Percentiles rank a stretch among this genome's conserved stretches.
phyloP scores from a whole-genome alignment of 2,888 invertebrate genomes.

The Anthrax anthrax region DNA sequence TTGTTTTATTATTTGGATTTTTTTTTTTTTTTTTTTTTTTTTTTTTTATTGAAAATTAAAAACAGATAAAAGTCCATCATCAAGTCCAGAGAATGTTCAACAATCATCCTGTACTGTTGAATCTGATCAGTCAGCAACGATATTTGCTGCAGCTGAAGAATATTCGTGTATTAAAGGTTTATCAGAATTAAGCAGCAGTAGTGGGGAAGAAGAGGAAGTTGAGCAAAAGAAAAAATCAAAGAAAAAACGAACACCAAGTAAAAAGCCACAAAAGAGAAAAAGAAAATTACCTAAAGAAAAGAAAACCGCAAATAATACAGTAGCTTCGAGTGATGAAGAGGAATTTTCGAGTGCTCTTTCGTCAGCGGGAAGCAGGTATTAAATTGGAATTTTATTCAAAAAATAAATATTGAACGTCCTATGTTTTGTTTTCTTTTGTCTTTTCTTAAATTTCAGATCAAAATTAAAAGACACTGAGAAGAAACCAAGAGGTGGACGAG shows the following conservation, averaged over 20 bases:
- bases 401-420: too few species aligned
- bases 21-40: not conserved
- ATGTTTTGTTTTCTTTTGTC: too few species aligned
- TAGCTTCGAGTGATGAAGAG: constrained; percentile 27
- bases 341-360: constrained; percentile 14
- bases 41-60: not conserved
- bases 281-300: constrained; percentile 15
- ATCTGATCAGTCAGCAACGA: constrained; percentile 14
- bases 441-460: constrained; percentile 1
- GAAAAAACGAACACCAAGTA: constrained; percentile 15
- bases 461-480: constrained; percentile 13
- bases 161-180: constrained; percentile 14
- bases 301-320: constrained; percentile 19
- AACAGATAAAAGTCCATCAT: constrained; percentile 16
- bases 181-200: constrained; percentile 21
- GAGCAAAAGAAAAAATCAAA: constrained; percentile 16
- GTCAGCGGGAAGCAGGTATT: constrained; percentile 13
- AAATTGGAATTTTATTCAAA: constrained; percentile 44
- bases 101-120: constrained; percentile 13
- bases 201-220: constrained; percentile 16
- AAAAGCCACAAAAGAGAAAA: constrained; percentile 9
- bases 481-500: constrained; percentile 23
- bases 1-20: too few species aligned
- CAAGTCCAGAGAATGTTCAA: constrained; percentile 17
- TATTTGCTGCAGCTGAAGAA: constrained; percentile 13